Evolutionary conservation across 2,113 vertebrate species (phyloP).

Genomic region (Brachyistius frenatus): DNA sequence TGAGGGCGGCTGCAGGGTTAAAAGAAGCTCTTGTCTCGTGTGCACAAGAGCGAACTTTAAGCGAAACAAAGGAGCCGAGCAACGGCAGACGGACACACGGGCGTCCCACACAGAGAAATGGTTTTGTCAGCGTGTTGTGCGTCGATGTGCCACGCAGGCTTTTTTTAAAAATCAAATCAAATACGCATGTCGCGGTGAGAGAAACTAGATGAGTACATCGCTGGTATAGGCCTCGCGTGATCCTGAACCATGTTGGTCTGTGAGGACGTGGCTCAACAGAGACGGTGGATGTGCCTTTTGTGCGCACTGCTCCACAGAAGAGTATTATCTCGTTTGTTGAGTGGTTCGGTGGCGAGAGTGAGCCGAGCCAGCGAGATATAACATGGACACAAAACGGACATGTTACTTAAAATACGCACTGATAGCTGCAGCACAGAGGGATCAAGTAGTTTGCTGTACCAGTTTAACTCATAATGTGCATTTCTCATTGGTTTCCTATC

Average conservation of each 20-base stretch:
- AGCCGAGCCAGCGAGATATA: not conserved
- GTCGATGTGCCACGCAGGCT: not conserved
- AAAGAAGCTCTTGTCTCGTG: slow-evolving; percentile 51
- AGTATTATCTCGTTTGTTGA: not conserved
- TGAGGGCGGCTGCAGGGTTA: slow-evolving; percentile 50
- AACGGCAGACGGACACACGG: slow-evolving; percentile 17
- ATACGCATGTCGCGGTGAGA: slow-evolving; percentile 7
- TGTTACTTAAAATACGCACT: not conserved
- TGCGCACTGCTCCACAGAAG: not conserved
- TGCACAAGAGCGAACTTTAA: slow-evolving; percentile 50
- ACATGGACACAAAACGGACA: not conserved
- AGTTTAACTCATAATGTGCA: not conserved
- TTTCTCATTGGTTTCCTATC: too few species aligned
- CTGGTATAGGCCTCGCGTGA: not conserved
- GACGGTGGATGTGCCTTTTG: not conserved
- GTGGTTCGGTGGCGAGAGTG: not conserved
- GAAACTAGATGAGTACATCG: not conserved
- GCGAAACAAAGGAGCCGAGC: slow-evolving; percentile 58
- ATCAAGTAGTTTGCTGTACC: not conserved
- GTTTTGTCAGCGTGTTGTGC: slow-evolving; percentile 24
- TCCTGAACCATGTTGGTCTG: slow-evolving; percentile 7
- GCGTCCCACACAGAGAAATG: slow-evolving; percentile 26
- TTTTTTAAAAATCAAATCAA: slow-evolving; percentile 10
- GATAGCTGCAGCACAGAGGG: not conserved
- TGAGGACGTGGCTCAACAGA: not conserved